Evolutionary conservation across 2,888 invertebrate species (phyloP), one percentile per base, ranked within the genome.

Genomic region (Lutraria lutraria): DNA sequence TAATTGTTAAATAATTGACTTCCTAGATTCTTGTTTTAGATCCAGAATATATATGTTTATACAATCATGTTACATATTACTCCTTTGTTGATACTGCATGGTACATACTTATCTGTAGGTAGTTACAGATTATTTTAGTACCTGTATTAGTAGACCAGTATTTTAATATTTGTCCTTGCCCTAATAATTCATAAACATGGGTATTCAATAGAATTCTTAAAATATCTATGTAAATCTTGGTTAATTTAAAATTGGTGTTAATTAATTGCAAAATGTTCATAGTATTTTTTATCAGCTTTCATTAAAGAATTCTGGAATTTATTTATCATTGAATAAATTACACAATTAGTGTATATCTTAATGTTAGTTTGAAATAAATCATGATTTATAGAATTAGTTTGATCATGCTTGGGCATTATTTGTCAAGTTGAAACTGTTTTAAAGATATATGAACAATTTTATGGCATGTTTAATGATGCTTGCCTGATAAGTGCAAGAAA

Each of bases 391-490:
- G 8, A 43, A 43, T 43, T 4, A 43, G 43, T 43, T 43, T 43
- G 4, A 43, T 43, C 43, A 43, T 43, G n/a, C n/a, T n/a, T n/a
- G 43, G 43, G 8, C 2, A 43, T 43, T 43, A 43, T 8, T 43
- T 43, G 63, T 8, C n/a, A 12, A 68, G 12, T 6, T 68, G 63
- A 68, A n/a, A 68, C 12, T 68, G 12, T 68, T 68, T 21, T 4
- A 25, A 68, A 68, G 63, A 68, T 68, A 60, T 60, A 68, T 68
- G 25, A 43, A 68, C 63, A 68, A 68, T 25, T 43, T 68, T 25
- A 68, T 68, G 63, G 25, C 63, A 68, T 68, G 63, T 63, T n/a
- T 15, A n/a, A 8, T 0, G 19, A 68, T 25, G 0, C 63, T 25
- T 25, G n/a, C n/a, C 25, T 15, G 56, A 12, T n/a, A 25, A n/a